Evolutionary conservation across 2,113 vertebrate species (phyloP).

Genomic region (Petrocephalus microphthalmus): DNA sequence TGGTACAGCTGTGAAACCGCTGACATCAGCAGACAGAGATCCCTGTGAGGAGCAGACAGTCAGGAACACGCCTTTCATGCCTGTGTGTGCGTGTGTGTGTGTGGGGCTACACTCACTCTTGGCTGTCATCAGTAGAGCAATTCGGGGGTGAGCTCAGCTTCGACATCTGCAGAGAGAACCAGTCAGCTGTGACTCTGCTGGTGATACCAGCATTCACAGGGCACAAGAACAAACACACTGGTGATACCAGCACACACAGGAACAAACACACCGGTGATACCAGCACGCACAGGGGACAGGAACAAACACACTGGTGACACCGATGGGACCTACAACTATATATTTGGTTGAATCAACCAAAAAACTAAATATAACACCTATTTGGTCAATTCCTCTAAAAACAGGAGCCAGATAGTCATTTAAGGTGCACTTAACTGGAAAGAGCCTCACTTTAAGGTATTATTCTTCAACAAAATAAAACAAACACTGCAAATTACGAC

Average conservation of each 20-base stretch:
- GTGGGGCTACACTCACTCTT: neutral
- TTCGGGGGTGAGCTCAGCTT: neutral
- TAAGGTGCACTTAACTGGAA: too few species aligned
- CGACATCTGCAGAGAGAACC: neutral
- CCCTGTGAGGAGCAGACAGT: neutral
- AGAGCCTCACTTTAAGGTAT: neutral
- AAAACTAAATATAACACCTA: too few species aligned
- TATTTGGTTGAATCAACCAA: too few species aligned
- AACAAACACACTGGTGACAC: too few species aligned
- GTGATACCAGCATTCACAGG: neutral
- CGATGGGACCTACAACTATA: too few species aligned
- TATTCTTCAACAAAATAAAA: neutral
- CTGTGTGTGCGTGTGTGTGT: neutral
- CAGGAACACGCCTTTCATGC: neutral
- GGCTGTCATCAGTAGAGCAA: neutral
- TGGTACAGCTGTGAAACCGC: neutral
- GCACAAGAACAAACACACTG: neutral
- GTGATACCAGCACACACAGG: too few species aligned
- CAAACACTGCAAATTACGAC: neutral
- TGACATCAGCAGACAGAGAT: neutral
- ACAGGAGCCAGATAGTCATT: too few species aligned
- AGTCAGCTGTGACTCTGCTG: conserved; percentile 10
- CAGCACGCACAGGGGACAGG: too few species aligned
- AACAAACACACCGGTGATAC: too few species aligned
- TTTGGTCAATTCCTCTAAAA: too few species aligned